A percentile compares a stretch with the other conserved stretches of the same genome.
Evolutionary conservation across 2,113 vertebrate genomes (phyloP).

Genomic region (Rhipidura dahli): DNA sequence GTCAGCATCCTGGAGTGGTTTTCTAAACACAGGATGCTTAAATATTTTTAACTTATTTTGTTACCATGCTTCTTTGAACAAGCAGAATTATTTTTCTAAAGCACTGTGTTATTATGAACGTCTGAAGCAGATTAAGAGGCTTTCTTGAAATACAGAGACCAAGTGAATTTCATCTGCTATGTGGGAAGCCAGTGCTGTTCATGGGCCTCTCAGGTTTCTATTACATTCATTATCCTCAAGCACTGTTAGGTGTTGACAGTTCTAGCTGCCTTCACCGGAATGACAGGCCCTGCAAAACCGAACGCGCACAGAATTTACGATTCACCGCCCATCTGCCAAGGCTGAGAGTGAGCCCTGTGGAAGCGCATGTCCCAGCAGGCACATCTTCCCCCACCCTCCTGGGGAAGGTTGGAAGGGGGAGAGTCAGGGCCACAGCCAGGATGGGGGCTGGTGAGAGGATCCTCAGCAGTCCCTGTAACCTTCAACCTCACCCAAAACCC

Average conservation of each 20-base stretch:
- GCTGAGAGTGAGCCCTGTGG: not conserved
- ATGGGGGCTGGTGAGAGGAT: not conserved
- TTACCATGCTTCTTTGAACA: not conserved
- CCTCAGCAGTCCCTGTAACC: not conserved
- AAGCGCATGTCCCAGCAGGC: fast-evolving
- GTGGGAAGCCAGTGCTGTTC: not conserved
- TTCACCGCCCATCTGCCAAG: not conserved
- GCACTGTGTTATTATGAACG: not conserved
- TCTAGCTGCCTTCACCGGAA: conserved; percentile 41
- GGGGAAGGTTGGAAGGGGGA: not conserved
- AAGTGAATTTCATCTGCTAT: not conserved
- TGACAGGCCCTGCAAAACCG: not conserved
- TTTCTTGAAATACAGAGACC: not conserved
- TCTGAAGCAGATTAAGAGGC: not conserved
- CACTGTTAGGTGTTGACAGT: conserved; percentile 38
- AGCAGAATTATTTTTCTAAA: not conserved
- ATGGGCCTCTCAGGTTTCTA: not conserved
- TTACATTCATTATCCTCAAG: conserved; percentile 37
- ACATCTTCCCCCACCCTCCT: not conserved
- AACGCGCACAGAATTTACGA: not conserved
- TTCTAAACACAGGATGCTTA: not conserved
- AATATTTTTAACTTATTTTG: not conserved
- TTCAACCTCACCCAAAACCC: not conserved
- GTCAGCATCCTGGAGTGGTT: not conserved
- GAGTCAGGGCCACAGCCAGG: not conserved